These are phyloP conservation scores for Salvator merianae DNA, from an alignment of 2,113 vertebrate species.

Conservation along the genomic window DNA sequence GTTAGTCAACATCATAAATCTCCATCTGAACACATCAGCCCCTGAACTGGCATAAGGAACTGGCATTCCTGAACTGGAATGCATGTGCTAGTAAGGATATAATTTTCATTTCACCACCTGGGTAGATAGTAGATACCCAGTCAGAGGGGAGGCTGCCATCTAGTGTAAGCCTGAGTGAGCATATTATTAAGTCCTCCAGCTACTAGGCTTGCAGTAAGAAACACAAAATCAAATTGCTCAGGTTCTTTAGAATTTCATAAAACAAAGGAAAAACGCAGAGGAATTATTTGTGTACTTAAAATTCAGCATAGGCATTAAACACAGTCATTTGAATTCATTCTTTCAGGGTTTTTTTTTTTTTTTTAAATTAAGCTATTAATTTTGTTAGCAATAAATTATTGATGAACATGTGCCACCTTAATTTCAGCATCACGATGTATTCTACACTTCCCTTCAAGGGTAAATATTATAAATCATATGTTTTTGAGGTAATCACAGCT, in stretches of 20 bases:
- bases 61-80: too few species aligned
- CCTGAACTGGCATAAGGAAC: neutral
- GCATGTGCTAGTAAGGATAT: too few species aligned
- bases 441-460: neutral
- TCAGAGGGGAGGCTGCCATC: constrained; percentile 20
- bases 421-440: constrained; percentile 1
- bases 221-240: neutral
- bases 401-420: neutral
- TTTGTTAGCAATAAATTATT: constrained; percentile 6
- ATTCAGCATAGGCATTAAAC: neutral
- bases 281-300: neutral
- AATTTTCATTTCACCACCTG: neutral
- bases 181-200: neutral
- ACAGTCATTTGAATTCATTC: neutral
- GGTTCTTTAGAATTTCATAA: neutral
- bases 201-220: neutral
- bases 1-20: neutral
- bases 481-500: constrained; percentile 14
- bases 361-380: constrained; percentile 17
- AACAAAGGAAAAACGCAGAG: neutral
- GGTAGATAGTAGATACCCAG: constrained; percentile 2
- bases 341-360: neutral
- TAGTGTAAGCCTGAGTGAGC: constrained; percentile 3
- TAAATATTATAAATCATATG: constrained; percentile 21
- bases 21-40: neutral